Evolutionary conservation across 2,888 invertebrate species (phyloP).

Genomic region (Nycteola revayana): DNA sequence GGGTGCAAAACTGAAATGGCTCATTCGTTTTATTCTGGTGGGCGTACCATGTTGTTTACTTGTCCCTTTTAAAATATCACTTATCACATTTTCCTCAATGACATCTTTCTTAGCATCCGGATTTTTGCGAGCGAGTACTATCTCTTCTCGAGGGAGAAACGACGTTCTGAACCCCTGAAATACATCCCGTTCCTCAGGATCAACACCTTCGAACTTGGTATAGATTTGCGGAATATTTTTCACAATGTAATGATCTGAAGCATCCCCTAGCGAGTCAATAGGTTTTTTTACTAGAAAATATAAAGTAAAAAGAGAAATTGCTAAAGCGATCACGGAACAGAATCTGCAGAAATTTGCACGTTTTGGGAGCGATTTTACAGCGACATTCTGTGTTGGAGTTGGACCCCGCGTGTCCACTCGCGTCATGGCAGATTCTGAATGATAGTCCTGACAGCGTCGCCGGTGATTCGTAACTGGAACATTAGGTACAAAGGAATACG

Average conservation of each 20-base stretch:
- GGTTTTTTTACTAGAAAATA: constrained; percentile 53
- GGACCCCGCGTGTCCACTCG: constrained; percentile 53
- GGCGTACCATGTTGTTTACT: constrained; percentile 37
- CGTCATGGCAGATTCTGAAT: constrained; percentile 71
- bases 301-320: constrained; percentile 37
- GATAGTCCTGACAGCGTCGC: constrained; percentile 40
- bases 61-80: constrained; percentile 53
- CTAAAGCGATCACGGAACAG: constrained; percentile 39
- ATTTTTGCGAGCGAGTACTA: constrained; percentile 59
- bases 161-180: constrained; percentile 84
- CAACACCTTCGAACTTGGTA: constrained; percentile 57
- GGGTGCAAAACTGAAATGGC: constrained; percentile 49
- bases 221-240: constrained; percentile 63
- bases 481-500: constrained; percentile 33
- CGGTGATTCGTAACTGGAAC: constrained; percentile 57
- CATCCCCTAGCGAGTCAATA: constrained; percentile 52
- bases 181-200: constrained; percentile 82
- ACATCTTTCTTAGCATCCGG: constrained; percentile 36
- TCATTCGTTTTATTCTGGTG: constrained; percentile 61
- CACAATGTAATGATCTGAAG: constrained; percentile 59
- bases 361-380: constrained; percentile 50
- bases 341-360: constrained; percentile 56
- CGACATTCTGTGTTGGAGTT: constrained; percentile 43
- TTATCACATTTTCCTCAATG: constrained; percentile 51
- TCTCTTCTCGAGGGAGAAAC: constrained; percentile 81